Evolutionary conservation across 2,797 vertebrate species (phyloP).

Genomic region (Artibeus jamaicensis): DNA sequence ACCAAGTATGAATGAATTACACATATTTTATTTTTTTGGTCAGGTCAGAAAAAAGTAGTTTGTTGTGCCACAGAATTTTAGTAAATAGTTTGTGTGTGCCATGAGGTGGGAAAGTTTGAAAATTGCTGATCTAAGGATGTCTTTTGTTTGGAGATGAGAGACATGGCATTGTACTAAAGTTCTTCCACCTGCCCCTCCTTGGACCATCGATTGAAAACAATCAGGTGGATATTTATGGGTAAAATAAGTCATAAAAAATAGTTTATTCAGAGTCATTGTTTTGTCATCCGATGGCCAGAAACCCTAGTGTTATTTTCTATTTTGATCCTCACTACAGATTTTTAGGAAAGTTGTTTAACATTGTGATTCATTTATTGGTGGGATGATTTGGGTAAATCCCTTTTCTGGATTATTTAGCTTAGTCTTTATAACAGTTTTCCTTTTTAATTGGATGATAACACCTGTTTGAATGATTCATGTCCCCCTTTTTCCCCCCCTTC

Average conservation of each 20-base stretch:
- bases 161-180: not conserved
- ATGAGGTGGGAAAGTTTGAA: not conserved
- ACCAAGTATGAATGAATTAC: not conserved
- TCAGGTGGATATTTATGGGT: not conserved
- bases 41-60: not conserved
- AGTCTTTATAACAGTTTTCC: constrained; percentile 59
- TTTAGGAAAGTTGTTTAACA: not conserved
- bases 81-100: not conserved
- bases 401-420: constrained; percentile 66
- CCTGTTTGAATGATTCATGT: constrained; percentile 74
- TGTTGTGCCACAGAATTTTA: not conserved
- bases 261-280: not conserved
- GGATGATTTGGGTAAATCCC: not conserved
- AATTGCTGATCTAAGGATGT: not conserved
- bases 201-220: not conserved
- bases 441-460: constrained; percentile 73
- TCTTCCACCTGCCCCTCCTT: not conserved
- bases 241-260: not conserved
- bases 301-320: not conserved
- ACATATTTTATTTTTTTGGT: not conserved
- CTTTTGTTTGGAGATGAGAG: not conserved
- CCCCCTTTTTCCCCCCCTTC: not conserved
- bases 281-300: not conserved
- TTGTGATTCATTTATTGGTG: constrained; percentile 38
- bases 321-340: not conserved